Base-by-base conservation (phyloP, 2,888 invertebrate genomes). In the Notodonta dromedarius region DNA sequence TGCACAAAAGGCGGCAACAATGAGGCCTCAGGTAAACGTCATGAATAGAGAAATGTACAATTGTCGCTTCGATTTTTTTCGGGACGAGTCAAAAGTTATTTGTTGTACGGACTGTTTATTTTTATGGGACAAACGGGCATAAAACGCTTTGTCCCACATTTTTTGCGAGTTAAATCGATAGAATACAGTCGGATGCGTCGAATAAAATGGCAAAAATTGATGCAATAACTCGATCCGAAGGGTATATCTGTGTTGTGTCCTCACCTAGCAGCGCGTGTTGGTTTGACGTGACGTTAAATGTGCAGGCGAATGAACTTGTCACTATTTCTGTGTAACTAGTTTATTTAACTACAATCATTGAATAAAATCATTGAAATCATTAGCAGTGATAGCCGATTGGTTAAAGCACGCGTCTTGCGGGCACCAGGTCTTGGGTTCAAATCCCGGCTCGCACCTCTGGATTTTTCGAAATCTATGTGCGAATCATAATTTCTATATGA, bases 71-170 rank as follows among this genome's bases (percentile, higher is more conserved):
- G 85, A 86, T 81, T 50, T 46, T 46, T 46, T 54, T 39, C 39
- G 83, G 88, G 88, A 82, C 88, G 85, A 91, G 91, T 90, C 89
- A 90, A 89, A 89, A 88, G 87, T 90, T 87, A 89, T 83, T 78
- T 73, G 76, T 72, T 77, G 74, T 79, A 77, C 74, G 79, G 79
- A 78, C 80, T 86, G 86, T 86, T 86, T 89, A 86, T 85, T 88
- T 89, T 88, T 83, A 86, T 76, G 79, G 76, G 80, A 82, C 78
- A 76, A 74, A 75, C 70, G 76, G 79, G 76, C 77, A 82, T 80
- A 83, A 80, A 85, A 79, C 73, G 74, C 77, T 73, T 82, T 84
- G 80, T 82, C 68, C 71, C 65, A 76, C 65, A 75, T 77, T 84
- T 82, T 82, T 83, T 79, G 74, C 75, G 77, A 78, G 80, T 80